These are phyloP conservation scores for Siphamia tubifer DNA, from an alignment of 2,113 vertebrate species.

Conservation along the genomic window DNA sequence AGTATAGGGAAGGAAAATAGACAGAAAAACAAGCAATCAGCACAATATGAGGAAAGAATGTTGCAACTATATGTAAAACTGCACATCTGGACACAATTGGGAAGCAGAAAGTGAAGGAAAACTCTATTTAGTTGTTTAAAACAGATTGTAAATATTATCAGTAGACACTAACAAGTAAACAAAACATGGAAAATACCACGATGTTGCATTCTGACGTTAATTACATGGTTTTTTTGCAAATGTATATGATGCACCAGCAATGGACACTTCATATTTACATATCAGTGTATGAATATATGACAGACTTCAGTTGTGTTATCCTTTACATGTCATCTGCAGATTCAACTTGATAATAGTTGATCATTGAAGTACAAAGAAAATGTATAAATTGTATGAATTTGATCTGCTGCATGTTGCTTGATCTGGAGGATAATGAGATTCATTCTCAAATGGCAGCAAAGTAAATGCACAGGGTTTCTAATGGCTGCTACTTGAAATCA, in stretches of 20 bases:
- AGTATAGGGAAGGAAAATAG: background rate
- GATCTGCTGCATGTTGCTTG: too few species aligned
- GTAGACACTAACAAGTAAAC: background rate
- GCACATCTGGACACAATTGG: background rate
- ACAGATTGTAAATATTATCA: background rate
- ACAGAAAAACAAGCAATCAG: background rate
- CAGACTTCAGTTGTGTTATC: too few species aligned
- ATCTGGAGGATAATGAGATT: background rate
- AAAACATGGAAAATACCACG: background rate
- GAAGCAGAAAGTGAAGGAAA: background rate
- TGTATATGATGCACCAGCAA: too few species aligned
- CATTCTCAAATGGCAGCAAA: conserved; percentile 12
- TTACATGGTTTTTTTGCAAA: too few species aligned
- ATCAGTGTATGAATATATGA: too few species aligned
- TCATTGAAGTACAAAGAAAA: too few species aligned
- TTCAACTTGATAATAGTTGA: too few species aligned
- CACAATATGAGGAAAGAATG: background rate
- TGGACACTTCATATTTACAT: too few species aligned
- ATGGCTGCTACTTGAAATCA: background rate
- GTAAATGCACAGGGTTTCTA: background rate
- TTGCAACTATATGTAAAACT: background rate
- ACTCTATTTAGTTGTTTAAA: background rate
- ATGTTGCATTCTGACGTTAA: too few species aligned
- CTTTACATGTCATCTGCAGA: too few species aligned
- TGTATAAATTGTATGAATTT: too few species aligned